Evolutionary conservation across 2,113 vertebrate genomes (phyloP).

Genomic region (Rafetus swinhoei): DNA sequence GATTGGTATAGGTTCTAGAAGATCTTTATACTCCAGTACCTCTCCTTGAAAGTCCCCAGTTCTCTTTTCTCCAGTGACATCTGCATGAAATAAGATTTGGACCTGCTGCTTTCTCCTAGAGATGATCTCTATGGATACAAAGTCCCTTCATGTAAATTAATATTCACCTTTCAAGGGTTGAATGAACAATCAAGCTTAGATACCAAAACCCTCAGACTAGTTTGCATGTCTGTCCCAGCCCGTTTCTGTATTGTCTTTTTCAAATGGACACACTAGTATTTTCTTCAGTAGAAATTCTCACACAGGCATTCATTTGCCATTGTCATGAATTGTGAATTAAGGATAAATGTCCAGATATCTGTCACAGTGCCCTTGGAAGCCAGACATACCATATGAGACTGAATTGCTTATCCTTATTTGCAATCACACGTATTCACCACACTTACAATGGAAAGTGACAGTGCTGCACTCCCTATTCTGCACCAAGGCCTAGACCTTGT

Average conservation of each 20-base stretch:
- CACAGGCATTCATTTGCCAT: neutral
- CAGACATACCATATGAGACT: neutral
- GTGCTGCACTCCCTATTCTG: neutral
- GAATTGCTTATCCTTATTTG: neutral
- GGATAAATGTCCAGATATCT: neutral
- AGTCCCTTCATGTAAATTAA: neutral
- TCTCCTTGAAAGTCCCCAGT: neutral
- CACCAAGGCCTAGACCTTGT: neutral
- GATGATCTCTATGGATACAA: neutral
- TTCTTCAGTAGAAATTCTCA: neutral
- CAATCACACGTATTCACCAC: neutral
- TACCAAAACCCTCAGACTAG: rapidly evolving
- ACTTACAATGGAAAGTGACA: rapidly evolving
- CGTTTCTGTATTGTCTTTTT: neutral
- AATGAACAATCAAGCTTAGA: neutral
- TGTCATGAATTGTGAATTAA: neutral
- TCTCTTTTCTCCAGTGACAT: neutral
- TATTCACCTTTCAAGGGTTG: neutral
- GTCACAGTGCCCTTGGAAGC: neutral
- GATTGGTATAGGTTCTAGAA: neutral
- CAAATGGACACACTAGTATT: neutral
- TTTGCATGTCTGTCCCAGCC: rapidly evolving
- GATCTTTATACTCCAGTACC: neutral
- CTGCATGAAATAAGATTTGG: neutral
- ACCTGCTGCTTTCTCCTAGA: neutral